phyloP scores from a whole-genome alignment of 1,140 invertebrate genomes.

The Drosophila bipectinata region DNA sequence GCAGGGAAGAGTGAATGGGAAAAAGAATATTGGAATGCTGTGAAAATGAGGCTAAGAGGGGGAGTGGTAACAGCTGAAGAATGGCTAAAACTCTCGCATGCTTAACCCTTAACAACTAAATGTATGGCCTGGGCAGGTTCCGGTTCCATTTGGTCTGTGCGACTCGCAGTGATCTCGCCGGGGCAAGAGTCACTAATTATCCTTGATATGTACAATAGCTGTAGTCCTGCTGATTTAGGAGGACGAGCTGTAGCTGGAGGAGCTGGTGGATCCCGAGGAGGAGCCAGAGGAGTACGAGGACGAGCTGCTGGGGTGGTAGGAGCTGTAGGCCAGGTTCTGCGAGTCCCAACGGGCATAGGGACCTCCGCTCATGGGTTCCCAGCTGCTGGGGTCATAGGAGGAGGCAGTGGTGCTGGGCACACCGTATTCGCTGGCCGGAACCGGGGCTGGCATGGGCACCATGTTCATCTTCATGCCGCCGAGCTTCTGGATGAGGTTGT shows the following conservation, averaged over 20 bases:
- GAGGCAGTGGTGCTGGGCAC: constrained; percentile 87
- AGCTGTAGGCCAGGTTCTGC: constrained; percentile 91
- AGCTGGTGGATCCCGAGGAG: constrained; percentile 73
- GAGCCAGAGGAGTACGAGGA: constrained; percentile 85
- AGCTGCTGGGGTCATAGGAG: constrained; percentile 87
- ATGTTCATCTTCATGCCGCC: constrained; percentile 90
- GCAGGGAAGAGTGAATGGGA: constrained; percentile 12
- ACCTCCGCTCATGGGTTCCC: constrained; percentile 88
- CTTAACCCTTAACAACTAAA: constrained; percentile 64
- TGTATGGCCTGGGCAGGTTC: constrained; percentile 74
- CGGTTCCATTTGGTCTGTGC: constrained; percentile 76
- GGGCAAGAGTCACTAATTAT: constrained; percentile 25
- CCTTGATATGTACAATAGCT: constrained; percentile 71
- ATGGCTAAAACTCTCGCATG: constrained; percentile 69
- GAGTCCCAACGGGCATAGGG: constrained; percentile 90
- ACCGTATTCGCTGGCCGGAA: constrained; percentile 87
- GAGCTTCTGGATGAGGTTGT: constrained; percentile 90
- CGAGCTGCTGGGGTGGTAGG: constrained; percentile 88
- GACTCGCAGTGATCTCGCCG: constrained; percentile 48
- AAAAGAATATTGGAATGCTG: constrained; percentile 19
- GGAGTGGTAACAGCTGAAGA: constrained; percentile 42
- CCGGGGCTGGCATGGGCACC: constrained; percentile 85
- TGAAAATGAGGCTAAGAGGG: constrained; percentile 23
- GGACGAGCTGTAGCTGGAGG: constrained; percentile 71
- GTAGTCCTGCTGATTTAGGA: constrained; percentile 55